Base-by-base conservation (phyloP, 1,140 invertebrate species). In the Drosophila pectinifera region DNA sequence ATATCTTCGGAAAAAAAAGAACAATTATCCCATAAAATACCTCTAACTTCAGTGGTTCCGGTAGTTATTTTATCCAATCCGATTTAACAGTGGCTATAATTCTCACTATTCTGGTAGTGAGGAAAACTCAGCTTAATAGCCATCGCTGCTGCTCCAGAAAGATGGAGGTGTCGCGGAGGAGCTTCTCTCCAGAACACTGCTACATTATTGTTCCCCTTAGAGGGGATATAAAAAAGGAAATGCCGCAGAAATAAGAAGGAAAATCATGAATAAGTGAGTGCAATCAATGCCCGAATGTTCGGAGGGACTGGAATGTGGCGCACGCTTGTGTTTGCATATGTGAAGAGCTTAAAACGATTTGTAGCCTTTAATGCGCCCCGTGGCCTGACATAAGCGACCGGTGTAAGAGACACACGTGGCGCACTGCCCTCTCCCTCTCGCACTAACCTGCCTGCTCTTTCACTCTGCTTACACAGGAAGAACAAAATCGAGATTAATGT, bases 201-300 rank as follows among this genome's bases (percentile, higher is more conserved):
- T 48, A 18, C 56, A 38, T 69, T 69, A 57, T 57, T 46, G 41
- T 57, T 56, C 34, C 51, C 42, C 65, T 70, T 38, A 18, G 42
- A 55, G 57, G 68, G 70, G 62, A 55, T 55, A 48, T 57, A 76
- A 84, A 83, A 75, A 45, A 36, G 59, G 41, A 55, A 83, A 45
- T 64, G 59, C 63, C 55, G 80, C 73, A 70, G 57, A 69, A 75
- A 83, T 70, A 70, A 58, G 62, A 83, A 72, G 58, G 58, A 69
- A 69, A 84, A 67, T 72, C 72, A 84, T 83, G 82, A 84, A 83
- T 83, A 83, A 83, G 80, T 83, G 80, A 79, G 70, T 84, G 75
- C 82, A 83, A 83, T 84, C 80, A 73, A 84, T 83, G 80, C 49
- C 61, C 53, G 61, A 48, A 68, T 65, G 45, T 28, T 48, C 34